Evolutionary conservation across 2,888 invertebrate genomes (phyloP), one percentile per base, ranked within the genome.

Genomic region (Rhagium mordax): DNA sequence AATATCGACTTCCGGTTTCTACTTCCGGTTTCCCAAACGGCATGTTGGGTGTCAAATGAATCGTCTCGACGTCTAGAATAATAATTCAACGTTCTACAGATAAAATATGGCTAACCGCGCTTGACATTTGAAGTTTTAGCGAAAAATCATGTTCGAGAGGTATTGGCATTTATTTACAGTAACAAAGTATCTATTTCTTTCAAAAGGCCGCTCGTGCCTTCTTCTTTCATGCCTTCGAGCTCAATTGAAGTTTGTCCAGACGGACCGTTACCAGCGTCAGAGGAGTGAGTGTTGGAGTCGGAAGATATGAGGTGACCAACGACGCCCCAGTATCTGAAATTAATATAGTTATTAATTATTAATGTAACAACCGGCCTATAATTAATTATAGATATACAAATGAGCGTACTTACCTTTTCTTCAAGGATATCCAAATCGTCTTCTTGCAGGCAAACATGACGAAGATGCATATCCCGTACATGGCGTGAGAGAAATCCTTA

Each of bases 401-500:
- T n/a, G n/a, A n/a, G n/a, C n/a, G n/a, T n/a, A n/a, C n/a, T 24
- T 59, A 59, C 59, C 59, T 59, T 59, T 16, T 59, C 8, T 59
- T 59, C 10, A 59, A 18, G n/a, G 15, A n/a, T 16, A 16, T 33
- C 59, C 59, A 33, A 6, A 59, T 33, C 10, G n/a, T 59, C 33
- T 15, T 59, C 10, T 59, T 59, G 59, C 59, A 59, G 3, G 15
- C 29, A 15, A 29, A 59, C 16, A 29, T 59, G 8, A 59, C 33
- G 33, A 59, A 59, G n/a, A 59, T 59, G 15, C 29, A 21, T 7
- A 59, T 59, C 5, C 33, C 59, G 15, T 59, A 59, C 59, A 27
- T 8, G 8, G 33, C 29, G 10, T 59, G 59, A 2, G 33, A n/a
- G 5, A 59, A 29, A 27, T 59, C 59, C 15, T 59, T 59, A 6